phyloP scores from a whole-genome alignment of 1,140 invertebrate species.

The Drosophila obscura region DNA sequence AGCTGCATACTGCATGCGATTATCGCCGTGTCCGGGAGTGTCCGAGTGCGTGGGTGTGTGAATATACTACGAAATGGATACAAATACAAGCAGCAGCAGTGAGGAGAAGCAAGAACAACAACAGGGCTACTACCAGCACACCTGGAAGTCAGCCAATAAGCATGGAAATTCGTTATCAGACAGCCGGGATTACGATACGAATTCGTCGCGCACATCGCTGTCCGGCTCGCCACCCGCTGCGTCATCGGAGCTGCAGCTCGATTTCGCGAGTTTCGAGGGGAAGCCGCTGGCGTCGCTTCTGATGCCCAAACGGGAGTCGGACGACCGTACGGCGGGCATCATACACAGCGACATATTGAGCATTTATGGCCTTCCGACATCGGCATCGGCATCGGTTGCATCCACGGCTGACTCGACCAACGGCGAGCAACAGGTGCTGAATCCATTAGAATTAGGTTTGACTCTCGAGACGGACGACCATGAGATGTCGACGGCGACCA shows the following conservation, averaged over 20 bases:
- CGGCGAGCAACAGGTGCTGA: slow-evolving; percentile 81
- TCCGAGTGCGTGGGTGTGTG: slow-evolving; percentile 43
- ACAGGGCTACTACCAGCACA: slow-evolving; percentile 48
- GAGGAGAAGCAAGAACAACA: slow-evolving; percentile 55
- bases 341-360: slow-evolving; percentile 42
- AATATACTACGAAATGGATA: slow-evolving; percentile 70
- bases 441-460: slow-evolving; percentile 70
- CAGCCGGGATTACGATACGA: slow-evolving; percentile 79
- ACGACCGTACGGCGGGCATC: slow-evolving; percentile 8
- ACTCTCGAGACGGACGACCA: slow-evolving; percentile 52
- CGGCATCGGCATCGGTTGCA: slow-evolving; percentile 17
- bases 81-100: slow-evolving; percentile 36
- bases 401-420: slow-evolving; percentile 13
- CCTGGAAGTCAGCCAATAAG: slow-evolving; percentile 45
- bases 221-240: slow-evolving; percentile 64
- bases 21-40: slow-evolving; percentile 14
- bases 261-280: slow-evolving; percentile 54
- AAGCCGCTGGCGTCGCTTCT: slow-evolving; percentile 49
- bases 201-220: slow-evolving; percentile 70
- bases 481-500: slow-evolving; percentile 43
- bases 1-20: slow-evolving; percentile 60
- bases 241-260: slow-evolving; percentile 39
- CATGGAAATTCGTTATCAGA: slow-evolving; percentile 76
- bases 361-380: slow-evolving; percentile 35
- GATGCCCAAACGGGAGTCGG: slow-evolving; percentile 48